These are phyloP conservation scores for Hyles vespertilio DNA, from an alignment of 1,140 invertebrate genomes.

Conservation along the genomic window DNA sequence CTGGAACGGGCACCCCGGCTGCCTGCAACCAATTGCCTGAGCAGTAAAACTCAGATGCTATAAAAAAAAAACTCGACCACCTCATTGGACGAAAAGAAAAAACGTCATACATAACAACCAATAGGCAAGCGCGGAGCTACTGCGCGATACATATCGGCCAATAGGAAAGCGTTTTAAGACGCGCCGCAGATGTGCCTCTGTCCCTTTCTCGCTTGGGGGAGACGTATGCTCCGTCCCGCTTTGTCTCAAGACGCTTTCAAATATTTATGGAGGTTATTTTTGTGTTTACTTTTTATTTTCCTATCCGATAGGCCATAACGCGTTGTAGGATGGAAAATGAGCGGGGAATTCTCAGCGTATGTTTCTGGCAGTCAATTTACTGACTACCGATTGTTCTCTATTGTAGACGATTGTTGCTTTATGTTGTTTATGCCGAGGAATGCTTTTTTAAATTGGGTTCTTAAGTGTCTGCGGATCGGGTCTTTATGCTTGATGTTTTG, in stretches of 20 bases:
- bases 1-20: background rate
- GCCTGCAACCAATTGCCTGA: slow-evolving; percentile 3
- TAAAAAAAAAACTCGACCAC: slow-evolving; percentile 1
- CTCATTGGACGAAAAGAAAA: slow-evolving; percentile 1
- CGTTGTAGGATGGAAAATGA: background rate
- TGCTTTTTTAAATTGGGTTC: slow-evolving; percentile 4
- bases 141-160: slow-evolving; percentile 8
- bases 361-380: slow-evolving; percentile 11
- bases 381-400: background rate
- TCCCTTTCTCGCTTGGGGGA: background rate
- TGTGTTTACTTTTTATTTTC: slow-evolving; percentile 4
- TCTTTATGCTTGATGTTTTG: background rate
- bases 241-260: slow-evolving; percentile 9
- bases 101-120: slow-evolving; percentile 2
- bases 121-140: background rate
- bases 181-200: background rate
- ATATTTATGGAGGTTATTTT: slow-evolving; percentile 13
- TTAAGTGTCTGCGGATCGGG: background rate
- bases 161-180: slow-evolving; percentile 13
- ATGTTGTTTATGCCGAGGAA: background rate
- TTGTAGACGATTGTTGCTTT: background rate
- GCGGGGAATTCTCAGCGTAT: background rate
- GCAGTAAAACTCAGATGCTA: slow-evolving; percentile 8
- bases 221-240: background rate
- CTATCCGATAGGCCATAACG: slow-evolving; percentile 1